Evolutionary conservation across 2,797 vertebrate genomes (phyloP).

Genomic region (Amblyraja radiata): DNA sequence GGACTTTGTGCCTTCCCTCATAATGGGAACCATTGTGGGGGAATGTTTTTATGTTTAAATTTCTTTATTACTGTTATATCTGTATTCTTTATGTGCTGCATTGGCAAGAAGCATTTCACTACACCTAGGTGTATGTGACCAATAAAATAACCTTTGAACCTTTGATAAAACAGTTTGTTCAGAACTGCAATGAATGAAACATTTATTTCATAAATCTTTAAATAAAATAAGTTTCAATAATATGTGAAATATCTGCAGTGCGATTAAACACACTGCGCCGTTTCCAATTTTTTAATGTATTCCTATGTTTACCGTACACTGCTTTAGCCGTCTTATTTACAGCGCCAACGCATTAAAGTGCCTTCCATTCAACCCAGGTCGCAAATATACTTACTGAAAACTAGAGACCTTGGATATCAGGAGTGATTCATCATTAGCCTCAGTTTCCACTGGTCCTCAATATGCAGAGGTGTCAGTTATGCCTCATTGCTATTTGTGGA

Average conservation of each 20-base stretch:
- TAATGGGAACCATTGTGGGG: too few relatives aligned
- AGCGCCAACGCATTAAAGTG: too few relatives aligned
- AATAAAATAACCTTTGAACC: too few relatives aligned
- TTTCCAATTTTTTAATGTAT: background rate
- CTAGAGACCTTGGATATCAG: background rate
- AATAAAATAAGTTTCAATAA: conserved; percentile 5
- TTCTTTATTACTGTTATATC: too few relatives aligned
- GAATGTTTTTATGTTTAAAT: too few relatives aligned
- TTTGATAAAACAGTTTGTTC: background rate
- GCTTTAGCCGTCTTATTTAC: too few relatives aligned
- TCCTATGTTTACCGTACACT: too few relatives aligned
- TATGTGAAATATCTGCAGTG: background rate
- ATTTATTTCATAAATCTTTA: background rate
- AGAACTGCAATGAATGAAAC: background rate
- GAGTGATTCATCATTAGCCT: background rate
- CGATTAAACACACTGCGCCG: background rate
- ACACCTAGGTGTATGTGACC: too few relatives aligned
- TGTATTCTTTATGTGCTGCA: too few relatives aligned
- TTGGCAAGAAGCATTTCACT: too few relatives aligned
- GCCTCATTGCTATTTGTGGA: background rate
- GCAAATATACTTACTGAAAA: background rate
- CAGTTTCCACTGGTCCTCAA: too few relatives aligned
- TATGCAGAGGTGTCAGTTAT: background rate
- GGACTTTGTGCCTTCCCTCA: too few relatives aligned
- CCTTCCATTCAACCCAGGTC: background rate